Conservation (phyloP, 2,888 invertebrate genomes). For the Fragum sueziense region DNA sequence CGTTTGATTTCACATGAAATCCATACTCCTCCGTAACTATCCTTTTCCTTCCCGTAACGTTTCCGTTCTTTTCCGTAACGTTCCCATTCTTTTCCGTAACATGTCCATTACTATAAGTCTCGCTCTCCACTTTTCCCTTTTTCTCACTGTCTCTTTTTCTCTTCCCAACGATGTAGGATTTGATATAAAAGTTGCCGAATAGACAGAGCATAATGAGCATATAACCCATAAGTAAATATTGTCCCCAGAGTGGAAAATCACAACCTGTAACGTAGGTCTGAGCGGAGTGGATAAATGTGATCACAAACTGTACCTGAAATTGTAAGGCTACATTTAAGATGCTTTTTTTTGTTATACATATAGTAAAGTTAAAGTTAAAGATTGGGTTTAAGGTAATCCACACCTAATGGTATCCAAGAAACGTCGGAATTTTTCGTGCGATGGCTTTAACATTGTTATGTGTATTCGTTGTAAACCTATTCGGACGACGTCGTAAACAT, state of each 20-base stretch:
- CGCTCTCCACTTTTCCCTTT: not conserved
- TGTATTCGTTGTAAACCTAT: no score
- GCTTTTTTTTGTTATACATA: no score
- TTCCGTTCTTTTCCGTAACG: not conserved
- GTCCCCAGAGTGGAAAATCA: slow-evolving; percentile 88
- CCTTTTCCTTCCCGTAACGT: not conserved
- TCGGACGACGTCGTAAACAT: no score
- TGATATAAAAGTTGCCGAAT: slow-evolving; percentile 94
- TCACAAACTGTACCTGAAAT: slow-evolving; percentile 91
- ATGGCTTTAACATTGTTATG: no score
- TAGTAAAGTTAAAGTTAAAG: no score
- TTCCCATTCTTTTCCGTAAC: not conserved
- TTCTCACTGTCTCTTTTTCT: not conserved
- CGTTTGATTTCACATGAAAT: not conserved
- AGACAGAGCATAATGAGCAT: slow-evolving; percentile 97
- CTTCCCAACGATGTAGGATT: slow-evolving; percentile 66
- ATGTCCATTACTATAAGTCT: not conserved
- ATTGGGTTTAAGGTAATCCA: no score
- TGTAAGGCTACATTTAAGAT: not conserved
- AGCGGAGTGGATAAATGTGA: slow-evolving; percentile 92
- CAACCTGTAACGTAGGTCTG: slow-evolving; percentile 91
- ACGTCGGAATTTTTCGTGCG: no score
- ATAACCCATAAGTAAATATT: slow-evolving; percentile 86
- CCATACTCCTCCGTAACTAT: not conserved
- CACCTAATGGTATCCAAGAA: no score